Conservation (phyloP, 92 coral and sea anemone species). For the Epizoanthus illoricatus region DNA sequence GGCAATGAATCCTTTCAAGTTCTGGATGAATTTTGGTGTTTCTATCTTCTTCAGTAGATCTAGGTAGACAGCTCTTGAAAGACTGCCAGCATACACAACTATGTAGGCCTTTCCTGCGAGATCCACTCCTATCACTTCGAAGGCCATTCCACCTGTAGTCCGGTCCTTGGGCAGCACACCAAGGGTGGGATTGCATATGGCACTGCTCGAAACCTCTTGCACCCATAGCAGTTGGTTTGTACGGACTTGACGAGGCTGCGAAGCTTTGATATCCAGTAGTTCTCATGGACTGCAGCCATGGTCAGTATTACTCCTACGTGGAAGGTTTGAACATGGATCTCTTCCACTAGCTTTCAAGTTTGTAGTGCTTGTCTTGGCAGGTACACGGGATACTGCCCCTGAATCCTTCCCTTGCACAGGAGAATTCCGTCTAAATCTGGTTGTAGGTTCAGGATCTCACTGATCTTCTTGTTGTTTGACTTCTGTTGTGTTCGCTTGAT, state of each 20-base stretch:
- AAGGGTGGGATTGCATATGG: slow-evolving; percentile 4
- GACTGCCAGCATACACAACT: slow-evolving; percentile 36
- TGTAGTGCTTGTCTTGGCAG: slow-evolving; percentile 19
- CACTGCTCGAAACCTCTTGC: not conserved
- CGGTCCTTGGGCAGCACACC: slow-evolving; percentile 19
- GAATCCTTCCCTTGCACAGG: slow-evolving; percentile 37
- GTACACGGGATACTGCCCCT: slow-evolving; percentile 51
- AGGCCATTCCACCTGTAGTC: slow-evolving; percentile 16
- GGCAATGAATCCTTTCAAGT: slow-evolving; percentile 43
- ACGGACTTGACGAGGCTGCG: not conserved
- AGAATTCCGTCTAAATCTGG: slow-evolving; percentile 16
- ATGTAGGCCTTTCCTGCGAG: slow-evolving; percentile 36
- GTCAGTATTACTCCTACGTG: not conserved
- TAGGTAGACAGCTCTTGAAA: slow-evolving; percentile 38
- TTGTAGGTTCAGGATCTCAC: slow-evolving; percentile 23
- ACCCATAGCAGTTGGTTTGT: not conserved
- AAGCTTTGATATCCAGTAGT: not conserved
- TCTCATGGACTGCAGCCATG: not conserved
- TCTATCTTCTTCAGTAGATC: slow-evolving; percentile 38
- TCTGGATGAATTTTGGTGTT: slow-evolving; percentile 31
- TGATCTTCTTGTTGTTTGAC: not conserved
- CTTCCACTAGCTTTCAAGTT: slow-evolving; percentile 33
- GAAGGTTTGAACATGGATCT: slow-evolving; percentile 14
- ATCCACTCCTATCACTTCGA: slow-evolving; percentile 37
- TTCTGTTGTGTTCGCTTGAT: slow-evolving; percentile 34